Percentiles rank a stretch among this genome's conserved stretches.
Evolutionary conservation across 2,113 vertebrate genomes (phyloP).

Genomic region (Scalopus aquaticus): DNA sequence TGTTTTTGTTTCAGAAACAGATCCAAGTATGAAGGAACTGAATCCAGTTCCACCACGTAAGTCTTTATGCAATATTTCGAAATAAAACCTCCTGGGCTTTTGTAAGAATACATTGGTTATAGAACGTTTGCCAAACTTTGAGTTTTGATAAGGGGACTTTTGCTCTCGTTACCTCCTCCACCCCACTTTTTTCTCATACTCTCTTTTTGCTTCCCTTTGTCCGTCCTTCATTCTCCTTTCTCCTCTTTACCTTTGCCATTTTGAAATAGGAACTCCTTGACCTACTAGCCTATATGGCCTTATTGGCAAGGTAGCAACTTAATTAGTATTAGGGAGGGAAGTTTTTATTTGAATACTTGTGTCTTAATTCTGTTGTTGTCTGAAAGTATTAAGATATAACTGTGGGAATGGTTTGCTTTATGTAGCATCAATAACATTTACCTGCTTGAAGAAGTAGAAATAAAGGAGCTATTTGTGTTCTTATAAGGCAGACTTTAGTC

Average conservation of each 20-base stretch:
- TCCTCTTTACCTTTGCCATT: neutral
- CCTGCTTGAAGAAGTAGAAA: neutral
- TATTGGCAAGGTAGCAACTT: neutral
- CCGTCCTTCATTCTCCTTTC: neutral
- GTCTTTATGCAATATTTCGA: slow-evolving; percentile 76
- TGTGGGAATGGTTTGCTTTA: neutral
- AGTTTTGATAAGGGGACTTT: slow-evolving; percentile 69
- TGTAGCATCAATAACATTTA: neutral
- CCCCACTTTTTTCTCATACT: neutral
- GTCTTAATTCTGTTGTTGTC: neutral
- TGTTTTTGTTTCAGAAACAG: slow-evolving; percentile 76
- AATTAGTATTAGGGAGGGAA: neutral
- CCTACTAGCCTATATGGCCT: neutral
- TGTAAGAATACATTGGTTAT: slow-evolving; percentile 38
- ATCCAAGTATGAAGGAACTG: slow-evolving; percentile 73
- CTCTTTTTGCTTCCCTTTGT: neutral
- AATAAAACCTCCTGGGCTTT: slow-evolving; percentile 64
- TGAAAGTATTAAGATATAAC: neutral
- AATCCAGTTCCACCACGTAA: slow-evolving; percentile 82
- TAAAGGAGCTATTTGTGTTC: neutral
- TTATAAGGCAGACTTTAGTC: neutral
- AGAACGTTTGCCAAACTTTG: slow-evolving; percentile 41
- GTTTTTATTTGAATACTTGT: neutral
- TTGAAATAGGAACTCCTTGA: slow-evolving; percentile 1
- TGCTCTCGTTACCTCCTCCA: neutral